These are phyloP conservation scores for Sphaeramia orbicularis DNA, from an alignment of 2,797 vertebrate species.

Conservation along the genomic window DNA sequence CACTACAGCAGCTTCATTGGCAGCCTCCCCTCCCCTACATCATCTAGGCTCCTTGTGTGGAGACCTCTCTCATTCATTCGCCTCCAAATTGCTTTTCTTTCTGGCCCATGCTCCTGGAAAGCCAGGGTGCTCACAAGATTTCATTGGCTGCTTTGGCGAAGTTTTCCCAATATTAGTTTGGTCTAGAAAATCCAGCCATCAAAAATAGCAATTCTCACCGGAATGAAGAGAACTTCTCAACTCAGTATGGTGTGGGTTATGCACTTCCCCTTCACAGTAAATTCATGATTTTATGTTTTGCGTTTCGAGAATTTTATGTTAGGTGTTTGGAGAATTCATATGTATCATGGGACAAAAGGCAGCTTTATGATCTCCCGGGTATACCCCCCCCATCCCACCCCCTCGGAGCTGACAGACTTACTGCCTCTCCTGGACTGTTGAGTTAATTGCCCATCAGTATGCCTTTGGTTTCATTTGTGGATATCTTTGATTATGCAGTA, in stretches of 20 bases:
- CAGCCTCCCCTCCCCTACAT: slow-evolving; percentile 49
- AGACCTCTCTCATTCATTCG: slow-evolving; percentile 62
- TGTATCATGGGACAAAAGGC: slow-evolving; percentile 48
- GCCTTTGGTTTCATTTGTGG: slow-evolving; percentile 71
- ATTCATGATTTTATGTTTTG: slow-evolving; percentile 49
- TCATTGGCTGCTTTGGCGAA: slow-evolving; percentile 53
- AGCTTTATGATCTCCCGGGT: slow-evolving; percentile 59
- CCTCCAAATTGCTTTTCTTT: slow-evolving; percentile 72
- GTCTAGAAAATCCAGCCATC: slow-evolving; percentile 49
- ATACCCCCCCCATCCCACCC: slow-evolving; percentile 48
- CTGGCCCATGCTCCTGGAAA: slow-evolving; percentile 45
- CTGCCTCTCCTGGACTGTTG: slow-evolving; percentile 42
- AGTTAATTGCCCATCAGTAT: slow-evolving; percentile 81
- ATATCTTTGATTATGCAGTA: slow-evolving; percentile 76
- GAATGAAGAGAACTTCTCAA: slow-evolving; percentile 25
- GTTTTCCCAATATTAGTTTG: slow-evolving; percentile 54
- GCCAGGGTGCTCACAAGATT: slow-evolving; percentile 44
- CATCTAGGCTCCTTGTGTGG: slow-evolving; percentile 54
- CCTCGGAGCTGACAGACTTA: slow-evolving; percentile 55
- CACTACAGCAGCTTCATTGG: slow-evolving; percentile 47
- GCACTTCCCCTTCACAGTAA: slow-evolving; percentile 28
- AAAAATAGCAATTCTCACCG: slow-evolving; percentile 26
- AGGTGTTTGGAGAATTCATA: slow-evolving; percentile 50
- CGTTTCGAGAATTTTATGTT: slow-evolving; percentile 45
- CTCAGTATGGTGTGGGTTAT: slow-evolving; percentile 20